These are phyloP conservation scores for Acronicta alni DNA, from an alignment of 2,888 invertebrate genomes.

Conservation along the genomic window DNA sequence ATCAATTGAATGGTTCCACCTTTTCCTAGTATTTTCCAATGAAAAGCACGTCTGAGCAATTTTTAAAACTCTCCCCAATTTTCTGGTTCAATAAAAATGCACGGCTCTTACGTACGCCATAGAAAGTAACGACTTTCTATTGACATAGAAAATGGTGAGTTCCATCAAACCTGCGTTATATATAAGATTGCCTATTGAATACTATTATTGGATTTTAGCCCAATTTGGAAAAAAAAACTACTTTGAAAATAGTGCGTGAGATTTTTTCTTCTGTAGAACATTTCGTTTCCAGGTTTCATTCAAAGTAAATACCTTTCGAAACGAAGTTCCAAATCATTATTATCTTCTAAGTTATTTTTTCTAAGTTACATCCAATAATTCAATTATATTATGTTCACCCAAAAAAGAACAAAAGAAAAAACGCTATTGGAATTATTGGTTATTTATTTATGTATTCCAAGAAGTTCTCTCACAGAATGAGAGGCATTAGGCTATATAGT, in stretches of 20 bases:
- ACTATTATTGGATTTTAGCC: slow-evolving; percentile 21
- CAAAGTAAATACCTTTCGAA: no score
- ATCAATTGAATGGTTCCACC: background rate
- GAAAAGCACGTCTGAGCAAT: slow-evolving; percentile 7
- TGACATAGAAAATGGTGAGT: slow-evolving; percentile 20
- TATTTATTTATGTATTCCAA: no score
- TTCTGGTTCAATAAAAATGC: slow-evolving; percentile 9
- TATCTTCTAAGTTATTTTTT: no score
- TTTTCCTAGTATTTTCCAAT: background rate
- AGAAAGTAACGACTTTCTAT: slow-evolving; percentile 7
- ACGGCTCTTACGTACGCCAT: background rate
- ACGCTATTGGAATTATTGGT: no score
- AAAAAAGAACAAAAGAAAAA: no score
- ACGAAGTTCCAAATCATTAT: no score
- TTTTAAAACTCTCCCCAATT: slow-evolving; percentile 1
- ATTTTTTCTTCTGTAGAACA: background rate
- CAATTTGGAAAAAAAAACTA: slow-evolving; percentile 10
- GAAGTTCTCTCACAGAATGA: no score
- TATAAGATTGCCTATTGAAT: slow-evolving; percentile 26
- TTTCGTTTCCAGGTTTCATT: background rate
- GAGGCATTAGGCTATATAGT: no score
- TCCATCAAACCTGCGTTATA: slow-evolving; percentile 11
- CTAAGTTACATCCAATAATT: no score
- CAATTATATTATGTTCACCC: no score
- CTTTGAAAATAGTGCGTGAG: slow-evolving; percentile 22